Conservation (phyloP, 2,888 invertebrate species). For the Volucella bombylans region DNA sequence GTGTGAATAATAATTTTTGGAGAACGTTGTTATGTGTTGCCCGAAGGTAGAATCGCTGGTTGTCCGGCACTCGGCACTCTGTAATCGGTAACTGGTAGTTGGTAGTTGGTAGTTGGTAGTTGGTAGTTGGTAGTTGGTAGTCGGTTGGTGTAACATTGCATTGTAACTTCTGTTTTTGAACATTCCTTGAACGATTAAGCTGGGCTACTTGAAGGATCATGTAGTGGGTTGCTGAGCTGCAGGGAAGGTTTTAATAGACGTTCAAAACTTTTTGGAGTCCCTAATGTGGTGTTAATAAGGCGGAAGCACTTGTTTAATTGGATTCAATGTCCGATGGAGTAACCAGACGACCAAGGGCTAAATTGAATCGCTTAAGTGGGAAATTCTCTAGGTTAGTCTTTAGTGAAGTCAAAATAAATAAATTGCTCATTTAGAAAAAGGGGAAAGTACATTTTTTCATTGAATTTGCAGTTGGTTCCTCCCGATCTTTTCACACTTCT, state of each 20-base stretch:
- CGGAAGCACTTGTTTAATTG: constrained; percentile 62
- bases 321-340: constrained; percentile 15
- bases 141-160: constrained; percentile 43
- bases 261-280: constrained; percentile 60
- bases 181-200: constrained; percentile 29
- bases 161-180: constrained; percentile 47
- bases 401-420: too few relatives aligned
- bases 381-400: too few relatives aligned
- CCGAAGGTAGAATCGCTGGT: constrained; percentile 63
- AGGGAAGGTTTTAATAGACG: constrained; percentile 60
- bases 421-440: too few relatives aligned
- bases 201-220: constrained; percentile 36
- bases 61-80: neutral
- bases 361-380: too few relatives aligned
- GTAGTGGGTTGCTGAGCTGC: constrained; percentile 18
- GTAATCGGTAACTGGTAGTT: too few relatives aligned
- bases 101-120: neutral
- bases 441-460: too few relatives aligned
- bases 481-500: too few relatives aligned
- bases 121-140: neutral
- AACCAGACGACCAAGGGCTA: too few relatives aligned
- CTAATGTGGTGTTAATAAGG: constrained; percentile 72
- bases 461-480: too few relatives aligned
- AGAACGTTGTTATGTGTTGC: constrained; percentile 65
- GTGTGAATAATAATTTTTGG: constrained; percentile 73